Evolutionary conservation across 2,888 invertebrate species (phyloP).

Genomic region (Volucella bombylans): DNA sequence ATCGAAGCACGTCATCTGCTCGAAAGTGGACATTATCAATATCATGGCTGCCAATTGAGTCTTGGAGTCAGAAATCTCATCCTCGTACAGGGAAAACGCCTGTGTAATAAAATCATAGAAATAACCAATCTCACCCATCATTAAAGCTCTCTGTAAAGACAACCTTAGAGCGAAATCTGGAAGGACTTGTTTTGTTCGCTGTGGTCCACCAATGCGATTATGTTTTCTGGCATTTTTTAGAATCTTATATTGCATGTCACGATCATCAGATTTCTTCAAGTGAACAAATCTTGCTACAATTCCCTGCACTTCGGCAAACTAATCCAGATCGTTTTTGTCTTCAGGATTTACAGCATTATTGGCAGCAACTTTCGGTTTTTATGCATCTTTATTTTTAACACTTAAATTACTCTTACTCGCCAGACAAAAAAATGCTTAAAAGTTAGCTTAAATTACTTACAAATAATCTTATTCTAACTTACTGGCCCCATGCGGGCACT

Average conservation of each 20-base stretch:
- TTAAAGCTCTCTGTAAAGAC: constrained; percentile 97
- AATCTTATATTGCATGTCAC: constrained; percentile 95
- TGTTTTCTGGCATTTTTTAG: constrained; percentile 94
- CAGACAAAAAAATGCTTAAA: too few species aligned
- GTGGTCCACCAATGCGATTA: constrained; percentile 94
- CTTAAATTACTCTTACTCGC: too few species aligned
- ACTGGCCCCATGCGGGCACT: too few species aligned
- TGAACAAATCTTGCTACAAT: constrained; percentile 92
- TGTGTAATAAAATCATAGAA: constrained; percentile 98
- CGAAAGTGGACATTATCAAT: too few species aligned
- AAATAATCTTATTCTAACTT: too few species aligned
- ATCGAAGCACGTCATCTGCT: constrained; percentile 96
- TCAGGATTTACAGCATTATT: constrained; percentile 80
- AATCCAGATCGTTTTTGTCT: constrained; percentile 91
- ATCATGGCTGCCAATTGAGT: constrained; percentile 98
- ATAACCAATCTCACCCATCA: constrained; percentile 95
- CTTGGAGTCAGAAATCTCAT: constrained; percentile 98
- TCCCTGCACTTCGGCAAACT: constrained; percentile 98
- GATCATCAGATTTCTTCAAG: constrained; percentile 89
- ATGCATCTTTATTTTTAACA: too few species aligned
- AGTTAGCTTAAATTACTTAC: too few species aligned
- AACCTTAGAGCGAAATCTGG: constrained; percentile 96
- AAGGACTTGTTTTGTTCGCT: constrained; percentile 93
- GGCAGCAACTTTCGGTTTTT: too few species aligned
- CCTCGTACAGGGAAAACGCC: constrained; percentile 98